Percentiles rank a stretch among this genome's conserved stretches.
phyloP scores from a whole-genome alignment of 2,797 vertebrate species.

The Anguilla marmorata region DNA sequence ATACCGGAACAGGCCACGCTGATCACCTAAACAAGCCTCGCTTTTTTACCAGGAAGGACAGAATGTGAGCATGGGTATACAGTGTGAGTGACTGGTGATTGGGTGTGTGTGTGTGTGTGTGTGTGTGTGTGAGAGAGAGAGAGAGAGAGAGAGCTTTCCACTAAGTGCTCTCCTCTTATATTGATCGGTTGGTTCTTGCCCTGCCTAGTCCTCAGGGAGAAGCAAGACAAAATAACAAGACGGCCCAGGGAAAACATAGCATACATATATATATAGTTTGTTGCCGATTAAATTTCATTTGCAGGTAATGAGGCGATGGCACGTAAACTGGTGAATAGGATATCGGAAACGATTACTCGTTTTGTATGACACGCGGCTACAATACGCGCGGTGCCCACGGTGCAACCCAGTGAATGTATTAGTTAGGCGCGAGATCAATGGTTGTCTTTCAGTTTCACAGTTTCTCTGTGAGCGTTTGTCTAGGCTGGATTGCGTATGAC shows the following conservation, averaged over 20 bases:
- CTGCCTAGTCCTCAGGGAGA: conserved; percentile 36
- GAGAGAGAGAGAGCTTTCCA: neutral
- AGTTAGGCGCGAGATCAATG: neutral
- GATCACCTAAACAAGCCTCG: neutral
- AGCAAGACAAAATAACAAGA: conserved; percentile 23
- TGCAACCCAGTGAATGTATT: neutral
- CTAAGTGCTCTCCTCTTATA: conserved; percentile 26
- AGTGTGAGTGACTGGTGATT: neutral
- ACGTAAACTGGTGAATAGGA: neutral
- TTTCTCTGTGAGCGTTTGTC: neutral
- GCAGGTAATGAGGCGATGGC: too few species aligned
- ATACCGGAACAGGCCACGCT: neutral
- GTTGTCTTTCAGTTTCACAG: neutral
- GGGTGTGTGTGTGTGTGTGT: neutral
- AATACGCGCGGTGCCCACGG: neutral
- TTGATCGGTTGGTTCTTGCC: conserved; percentile 30
- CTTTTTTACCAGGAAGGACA: neutral
- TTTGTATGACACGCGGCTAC: neutral
- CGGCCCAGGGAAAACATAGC: neutral
- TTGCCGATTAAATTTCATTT: neutral
- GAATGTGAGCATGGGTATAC: neutral
- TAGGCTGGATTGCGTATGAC: neutral
- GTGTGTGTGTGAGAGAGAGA: neutral
- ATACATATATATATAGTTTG: neutral
- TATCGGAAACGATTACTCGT: neutral